Conservation (phyloP, 2,888 invertebrate species). For the Campopleginae sp. region DNA sequence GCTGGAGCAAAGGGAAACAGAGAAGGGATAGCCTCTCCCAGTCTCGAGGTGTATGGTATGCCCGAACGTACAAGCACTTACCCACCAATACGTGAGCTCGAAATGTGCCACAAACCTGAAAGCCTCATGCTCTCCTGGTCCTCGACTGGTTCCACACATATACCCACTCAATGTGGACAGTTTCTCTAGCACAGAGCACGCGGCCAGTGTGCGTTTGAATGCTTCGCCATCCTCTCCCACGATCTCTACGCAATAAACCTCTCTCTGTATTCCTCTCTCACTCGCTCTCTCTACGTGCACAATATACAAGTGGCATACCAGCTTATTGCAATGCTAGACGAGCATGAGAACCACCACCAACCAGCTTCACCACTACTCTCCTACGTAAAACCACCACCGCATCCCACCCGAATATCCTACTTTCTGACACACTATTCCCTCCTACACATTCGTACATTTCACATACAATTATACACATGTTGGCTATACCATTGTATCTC, state of each 20-base stretch:
- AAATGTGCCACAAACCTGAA: constrained; percentile 64
- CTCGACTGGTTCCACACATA: constrained; percentile 38
- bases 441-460: not conserved
- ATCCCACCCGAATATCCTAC: constrained; percentile 43
- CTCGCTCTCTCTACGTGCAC: constrained; percentile 9
- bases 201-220: constrained; percentile 8
- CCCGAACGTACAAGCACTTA: constrained; percentile 63
- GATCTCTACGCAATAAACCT: constrained; percentile 45
- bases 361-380: constrained; percentile 35
- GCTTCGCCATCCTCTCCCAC: constrained; percentile 22
- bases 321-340: constrained; percentile 63
- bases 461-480: not conserved
- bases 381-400: constrained; percentile 42
- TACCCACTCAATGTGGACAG: constrained; percentile 20
- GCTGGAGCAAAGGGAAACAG: not conserved
- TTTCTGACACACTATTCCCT: constrained; percentile 23
- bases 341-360: constrained; percentile 41
- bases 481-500: constrained; percentile 12
- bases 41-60: constrained; percentile 61
- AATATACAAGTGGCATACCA: constrained; percentile 60
- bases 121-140: constrained; percentile 49
- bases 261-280: constrained; percentile 16
- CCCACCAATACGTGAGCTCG: constrained; percentile 64
- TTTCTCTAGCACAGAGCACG: constrained; percentile 35
- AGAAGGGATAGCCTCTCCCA: not conserved